These are phyloP conservation scores for Antedon mediterranea DNA, from an alignment of 53 echinoderm and acorn worm genomes.

Conservation along the genomic window DNA sequence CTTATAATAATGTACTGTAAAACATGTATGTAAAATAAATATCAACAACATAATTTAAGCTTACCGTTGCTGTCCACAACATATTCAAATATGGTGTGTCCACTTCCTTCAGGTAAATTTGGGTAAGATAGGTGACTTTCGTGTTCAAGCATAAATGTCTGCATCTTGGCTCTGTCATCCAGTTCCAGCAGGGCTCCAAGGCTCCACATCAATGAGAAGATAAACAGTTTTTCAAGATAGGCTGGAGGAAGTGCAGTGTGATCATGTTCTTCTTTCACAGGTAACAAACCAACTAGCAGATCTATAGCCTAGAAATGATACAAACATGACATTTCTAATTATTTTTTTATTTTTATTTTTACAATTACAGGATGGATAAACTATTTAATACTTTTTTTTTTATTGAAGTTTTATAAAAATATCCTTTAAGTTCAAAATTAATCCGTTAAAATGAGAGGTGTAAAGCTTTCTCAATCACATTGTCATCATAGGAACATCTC, in stretches of 20 bases:
- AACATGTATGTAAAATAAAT: too few relatives aligned
- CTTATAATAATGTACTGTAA: too few relatives aligned
- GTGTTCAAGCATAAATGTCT: conserved; percentile 77
- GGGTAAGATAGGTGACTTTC: conserved; percentile 69
- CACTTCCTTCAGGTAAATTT: conserved; percentile 50
- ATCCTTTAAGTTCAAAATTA: too few relatives aligned
- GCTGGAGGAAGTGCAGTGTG: conserved; percentile 55
- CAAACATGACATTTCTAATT: neutral
- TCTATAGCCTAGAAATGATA: conserved; percentile 46
- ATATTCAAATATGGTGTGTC: conserved; percentile 93
- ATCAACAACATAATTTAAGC: too few relatives aligned
- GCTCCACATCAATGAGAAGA: conserved; percentile 97
- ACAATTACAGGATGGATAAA: too few relatives aligned
- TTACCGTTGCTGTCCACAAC: conserved; percentile 68
- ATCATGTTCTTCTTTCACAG: conserved; percentile 68
- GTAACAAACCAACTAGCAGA: conserved; percentile 76
- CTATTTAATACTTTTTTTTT: too few relatives aligned
- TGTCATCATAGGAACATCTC: too few relatives aligned
- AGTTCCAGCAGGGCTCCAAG: conserved; percentile 87
- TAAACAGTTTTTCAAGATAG: conserved; percentile 90
- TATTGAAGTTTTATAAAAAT: too few relatives aligned
- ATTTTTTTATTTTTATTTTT: too few relatives aligned
- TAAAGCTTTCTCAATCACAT: too few relatives aligned
- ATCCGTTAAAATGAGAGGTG: too few relatives aligned
- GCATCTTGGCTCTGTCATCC: conserved; percentile 85